A percentile compares a stretch with the other conserved stretches of the same genome.
These are phyloP conservation scores for Neodiprion pinetum DNA, from an alignment of 1,140 invertebrate genomes.

Conservation along the genomic window DNA sequence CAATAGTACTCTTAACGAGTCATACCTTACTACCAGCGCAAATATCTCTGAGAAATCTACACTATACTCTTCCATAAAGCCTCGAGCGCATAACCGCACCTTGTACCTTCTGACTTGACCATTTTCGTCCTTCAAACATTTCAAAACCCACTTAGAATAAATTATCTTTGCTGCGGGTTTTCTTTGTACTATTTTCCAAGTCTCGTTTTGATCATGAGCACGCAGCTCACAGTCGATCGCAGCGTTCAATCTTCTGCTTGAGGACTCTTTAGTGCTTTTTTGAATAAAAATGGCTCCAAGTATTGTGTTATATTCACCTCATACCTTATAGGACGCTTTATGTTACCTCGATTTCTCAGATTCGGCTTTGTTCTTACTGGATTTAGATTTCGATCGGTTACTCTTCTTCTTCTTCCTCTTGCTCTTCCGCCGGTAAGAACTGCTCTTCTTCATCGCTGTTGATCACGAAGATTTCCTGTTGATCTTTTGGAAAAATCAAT, in stretches of 20 bases:
- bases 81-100: conserved; percentile 38
- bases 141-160: conserved; percentile 41
- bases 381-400: too few relatives aligned
- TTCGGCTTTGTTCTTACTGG: neutral
- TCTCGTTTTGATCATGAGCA: conserved; percentile 24
- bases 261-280: neutral
- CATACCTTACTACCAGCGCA: conserved; percentile 31
- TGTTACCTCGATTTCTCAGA: conserved; percentile 9
- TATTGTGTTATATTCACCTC: neutral
- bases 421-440: too few relatives aligned
- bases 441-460: too few relatives aligned
- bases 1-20: conserved; percentile 41
- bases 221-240: neutral
- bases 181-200: conserved; percentile 37
- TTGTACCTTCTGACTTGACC: conserved; percentile 27
- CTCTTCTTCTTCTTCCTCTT: too few relatives aligned
- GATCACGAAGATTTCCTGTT: too few relatives aligned
- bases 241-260: conserved; percentile 25
- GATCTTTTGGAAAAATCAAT: too few relatives aligned
- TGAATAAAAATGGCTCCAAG: neutral
- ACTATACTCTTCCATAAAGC: conserved; percentile 30
- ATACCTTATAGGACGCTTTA: neutral
- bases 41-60: conserved; percentile 36
- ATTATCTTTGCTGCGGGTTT: conserved; percentile 30
- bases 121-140: conserved; percentile 1